A percentile compares a stretch with the other conserved stretches of the same genome.
Conservation (phyloP, 2,888 invertebrate species). For the Rhagium mordax region DNA sequence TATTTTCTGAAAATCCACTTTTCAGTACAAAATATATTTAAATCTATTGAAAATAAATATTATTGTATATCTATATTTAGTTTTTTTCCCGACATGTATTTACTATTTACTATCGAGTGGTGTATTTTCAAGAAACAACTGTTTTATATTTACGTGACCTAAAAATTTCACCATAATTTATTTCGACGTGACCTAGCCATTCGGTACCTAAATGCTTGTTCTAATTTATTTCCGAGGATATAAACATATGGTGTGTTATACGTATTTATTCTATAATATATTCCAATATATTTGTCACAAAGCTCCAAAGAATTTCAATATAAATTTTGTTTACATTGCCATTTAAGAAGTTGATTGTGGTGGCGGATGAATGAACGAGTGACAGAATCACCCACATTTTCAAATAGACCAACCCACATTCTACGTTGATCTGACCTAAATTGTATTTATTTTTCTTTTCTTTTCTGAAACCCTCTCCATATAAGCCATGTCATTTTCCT, state of each 20-base stretch:
- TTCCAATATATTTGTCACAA: conserved; percentile 29
- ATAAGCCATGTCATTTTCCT: not conserved
- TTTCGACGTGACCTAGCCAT: not conserved
- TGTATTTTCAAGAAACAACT: not conserved
- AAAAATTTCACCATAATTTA: not conserved
- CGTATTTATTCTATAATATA: conserved; percentile 1
- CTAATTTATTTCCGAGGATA: not conserved
- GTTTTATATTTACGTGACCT: not conserved
- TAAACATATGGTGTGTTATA: not conserved
- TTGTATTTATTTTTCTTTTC: not conserved
- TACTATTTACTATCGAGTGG: too few species aligned
- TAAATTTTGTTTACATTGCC: conserved; percentile 46
- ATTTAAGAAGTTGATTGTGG: conserved; percentile 39
- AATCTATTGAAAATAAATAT: not conserved
- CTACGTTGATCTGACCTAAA: not conserved
- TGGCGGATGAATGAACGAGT: conserved; percentile 47
- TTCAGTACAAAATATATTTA: not conserved
- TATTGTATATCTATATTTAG: too few species aligned
- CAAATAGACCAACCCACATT: conserved; percentile 27
- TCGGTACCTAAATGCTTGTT: not conserved
- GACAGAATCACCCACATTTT: conserved; percentile 35
- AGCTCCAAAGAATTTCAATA: conserved; percentile 11
- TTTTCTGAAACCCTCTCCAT: not conserved
- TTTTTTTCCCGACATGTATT: too few species aligned
- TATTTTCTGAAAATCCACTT: too few species aligned